A percentile compares a stretch with the other conserved stretches of the same genome.
phyloP scores from a whole-genome alignment of 2,888 invertebrate species.

The Tetragonisca angustula region DNA sequence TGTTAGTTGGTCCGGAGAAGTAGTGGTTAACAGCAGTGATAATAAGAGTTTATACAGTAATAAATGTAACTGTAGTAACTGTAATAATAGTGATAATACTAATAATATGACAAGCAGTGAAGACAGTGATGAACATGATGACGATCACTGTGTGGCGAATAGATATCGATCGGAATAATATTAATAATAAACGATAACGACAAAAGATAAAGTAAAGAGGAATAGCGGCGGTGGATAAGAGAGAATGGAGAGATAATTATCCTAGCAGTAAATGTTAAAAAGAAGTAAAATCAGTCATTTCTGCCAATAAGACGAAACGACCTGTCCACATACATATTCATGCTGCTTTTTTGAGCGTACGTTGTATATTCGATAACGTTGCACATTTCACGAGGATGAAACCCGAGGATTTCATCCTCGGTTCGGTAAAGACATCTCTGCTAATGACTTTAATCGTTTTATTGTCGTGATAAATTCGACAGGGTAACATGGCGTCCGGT shows the following conservation, averaged over 20 bases:
- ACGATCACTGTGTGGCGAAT: background rate
- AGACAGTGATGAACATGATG: background rate
- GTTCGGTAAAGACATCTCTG: background rate
- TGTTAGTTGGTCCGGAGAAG: constrained; percentile 35
- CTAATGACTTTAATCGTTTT: constrained; percentile 14
- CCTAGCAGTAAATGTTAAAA: constrained; percentile 67
- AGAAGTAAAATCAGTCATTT: constrained; percentile 80
- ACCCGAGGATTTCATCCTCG: background rate
- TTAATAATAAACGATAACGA: constrained; percentile 20
- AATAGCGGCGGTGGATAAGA: constrained; percentile 54
- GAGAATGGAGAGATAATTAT: constrained; percentile 53
- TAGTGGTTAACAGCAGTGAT: constrained; percentile 24
- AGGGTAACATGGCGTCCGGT: background rate
- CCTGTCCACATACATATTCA: background rate
- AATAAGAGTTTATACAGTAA: constrained; percentile 34
- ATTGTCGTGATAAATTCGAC: constrained; percentile 2
- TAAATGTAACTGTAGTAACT: constrained; percentile 32
- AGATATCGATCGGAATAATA: background rate
- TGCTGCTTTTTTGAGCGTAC: background rate
- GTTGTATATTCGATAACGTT: background rate
- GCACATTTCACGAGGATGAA: background rate
- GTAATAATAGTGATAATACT: constrained; percentile 1
- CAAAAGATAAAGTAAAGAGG: constrained; percentile 37
- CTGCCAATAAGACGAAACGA: constrained; percentile 8
- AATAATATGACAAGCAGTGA: constrained; percentile 23